Evolutionary conservation across 2,113 vertebrate genomes (phyloP).

Genomic region (Parotia lawesii): DNA sequence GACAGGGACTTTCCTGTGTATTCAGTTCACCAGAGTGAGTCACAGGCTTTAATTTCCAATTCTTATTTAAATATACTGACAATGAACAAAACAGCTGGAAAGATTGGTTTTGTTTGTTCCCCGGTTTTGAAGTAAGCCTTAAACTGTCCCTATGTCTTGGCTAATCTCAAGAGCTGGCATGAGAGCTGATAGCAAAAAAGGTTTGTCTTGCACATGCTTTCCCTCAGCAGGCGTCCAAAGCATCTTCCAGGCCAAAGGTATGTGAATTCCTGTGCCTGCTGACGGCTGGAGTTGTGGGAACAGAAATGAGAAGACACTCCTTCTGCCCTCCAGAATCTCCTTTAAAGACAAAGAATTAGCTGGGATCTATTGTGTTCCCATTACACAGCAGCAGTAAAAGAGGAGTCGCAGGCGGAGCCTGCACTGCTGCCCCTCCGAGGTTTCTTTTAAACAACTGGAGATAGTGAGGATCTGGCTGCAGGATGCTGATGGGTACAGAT

Average conservation of each 20-base stretch:
- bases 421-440: neutral
- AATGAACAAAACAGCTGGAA: neutral
- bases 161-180: constrained; percentile 30
- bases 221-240: neutral
- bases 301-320: neutral
- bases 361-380: neutral
- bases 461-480: neutral
- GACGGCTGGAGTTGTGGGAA: neutral
- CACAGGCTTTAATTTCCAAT: constrained; percentile 32
- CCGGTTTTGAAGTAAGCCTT: neutral
- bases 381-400: neutral
- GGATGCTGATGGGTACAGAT: neutral
- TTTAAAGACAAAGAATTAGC: neutral
- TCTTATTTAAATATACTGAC: constrained; percentile 36
- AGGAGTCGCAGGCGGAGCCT: neutral
- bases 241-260: neutral
- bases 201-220: neutral
- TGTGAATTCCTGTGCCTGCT: neutral
- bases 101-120: neutral
- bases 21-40: neutral
- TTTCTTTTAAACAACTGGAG: neutral
- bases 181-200: neutral
- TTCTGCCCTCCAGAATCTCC: neutral
- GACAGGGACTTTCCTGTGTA: constrained; percentile 15
- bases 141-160: neutral